Conservation (phyloP, 2,888 invertebrate genomes). For the Siphlonurus alternatus region DNA sequence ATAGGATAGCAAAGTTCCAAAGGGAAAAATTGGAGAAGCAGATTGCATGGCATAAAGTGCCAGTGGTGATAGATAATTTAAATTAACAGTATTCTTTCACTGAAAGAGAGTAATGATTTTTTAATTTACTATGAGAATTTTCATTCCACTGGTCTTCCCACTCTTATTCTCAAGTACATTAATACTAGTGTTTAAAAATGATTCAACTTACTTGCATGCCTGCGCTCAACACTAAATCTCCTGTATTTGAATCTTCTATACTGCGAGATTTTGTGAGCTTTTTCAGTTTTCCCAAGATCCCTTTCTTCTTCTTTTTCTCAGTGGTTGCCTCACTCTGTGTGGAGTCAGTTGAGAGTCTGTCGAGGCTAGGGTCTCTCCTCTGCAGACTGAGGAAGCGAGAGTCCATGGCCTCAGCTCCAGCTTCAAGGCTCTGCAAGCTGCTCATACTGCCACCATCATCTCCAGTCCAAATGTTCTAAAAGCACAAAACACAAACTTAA, state of each 20-base stretch:
- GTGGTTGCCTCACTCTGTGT: conserved; percentile 66
- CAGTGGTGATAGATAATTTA: too few relatives aligned
- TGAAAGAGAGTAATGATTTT: too few relatives aligned
- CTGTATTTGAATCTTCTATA: conserved; percentile 39
- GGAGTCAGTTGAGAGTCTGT: conserved; percentile 62
- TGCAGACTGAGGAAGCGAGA: conserved; percentile 39
- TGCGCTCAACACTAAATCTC: conserved; percentile 15
- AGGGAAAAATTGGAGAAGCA: too few relatives aligned
- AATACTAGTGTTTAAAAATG: too few relatives aligned
- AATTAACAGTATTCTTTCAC: too few relatives aligned
- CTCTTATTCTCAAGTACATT: too few relatives aligned
- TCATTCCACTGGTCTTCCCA: too few relatives aligned
- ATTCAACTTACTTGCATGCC: conserved; percentile 16
- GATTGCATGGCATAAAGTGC: too few relatives aligned
- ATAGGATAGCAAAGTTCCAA: too few relatives aligned
- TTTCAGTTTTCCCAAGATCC: conserved; percentile 62
- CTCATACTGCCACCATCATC: conserved; percentile 64
- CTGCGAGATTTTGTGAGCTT: conserved; percentile 72
- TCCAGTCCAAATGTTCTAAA: conserved; percentile 59
- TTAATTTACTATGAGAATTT: too few relatives aligned
- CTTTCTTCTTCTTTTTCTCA: conserved; percentile 58
- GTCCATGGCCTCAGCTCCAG: conserved; percentile 33
- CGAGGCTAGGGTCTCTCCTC: conserved; percentile 29
- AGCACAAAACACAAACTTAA: neutral
- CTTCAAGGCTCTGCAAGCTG: conserved; percentile 63